phyloP scores from a whole-genome alignment of 1,140 invertebrate species.

The Euschistus heros region DNA sequence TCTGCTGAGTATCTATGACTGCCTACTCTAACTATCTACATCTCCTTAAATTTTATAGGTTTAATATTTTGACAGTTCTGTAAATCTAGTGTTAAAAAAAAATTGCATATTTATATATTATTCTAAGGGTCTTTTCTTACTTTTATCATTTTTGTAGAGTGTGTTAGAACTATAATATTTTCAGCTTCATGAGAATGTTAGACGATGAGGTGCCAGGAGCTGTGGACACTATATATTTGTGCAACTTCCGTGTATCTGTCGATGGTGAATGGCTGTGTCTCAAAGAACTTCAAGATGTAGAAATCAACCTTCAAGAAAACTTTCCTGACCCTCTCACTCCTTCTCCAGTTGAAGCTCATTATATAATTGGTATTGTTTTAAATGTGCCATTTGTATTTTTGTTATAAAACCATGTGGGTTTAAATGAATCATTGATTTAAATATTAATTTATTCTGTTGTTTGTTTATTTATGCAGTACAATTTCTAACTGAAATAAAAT shows the following conservation, averaged over 20 bases:
- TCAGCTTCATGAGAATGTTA: conserved; percentile 28
- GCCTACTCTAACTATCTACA: no score
- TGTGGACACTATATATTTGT: conserved; percentile 92
- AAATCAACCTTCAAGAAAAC: conserved; percentile 48
- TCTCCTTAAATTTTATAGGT: no score
- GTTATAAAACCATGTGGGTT: background rate
- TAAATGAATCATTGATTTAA: background rate
- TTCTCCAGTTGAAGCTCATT: conserved; percentile 32
- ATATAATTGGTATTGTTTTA: conserved; percentile 30
- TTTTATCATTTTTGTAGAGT: no score
- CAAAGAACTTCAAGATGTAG: conserved; percentile 84
- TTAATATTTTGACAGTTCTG: no score
- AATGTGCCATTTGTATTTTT: background rate
- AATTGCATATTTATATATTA: no score
- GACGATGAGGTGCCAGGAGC: conserved; percentile 57
- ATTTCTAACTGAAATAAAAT: no score
- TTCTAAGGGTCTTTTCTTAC: no score
- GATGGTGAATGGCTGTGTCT: conserved; percentile 96
- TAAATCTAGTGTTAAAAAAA: no score
- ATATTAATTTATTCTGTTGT: no score
- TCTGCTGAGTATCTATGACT: no score
- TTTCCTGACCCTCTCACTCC: conserved; percentile 41
- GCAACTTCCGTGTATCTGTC: conserved; percentile 92
- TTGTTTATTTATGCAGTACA: no score
- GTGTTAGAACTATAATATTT: background rate